Percentiles rank a stretch among this genome's conserved stretches.
phyloP scores from a whole-genome alignment of 2,113 vertebrate genomes.

The Catagonus wagneri region DNA sequence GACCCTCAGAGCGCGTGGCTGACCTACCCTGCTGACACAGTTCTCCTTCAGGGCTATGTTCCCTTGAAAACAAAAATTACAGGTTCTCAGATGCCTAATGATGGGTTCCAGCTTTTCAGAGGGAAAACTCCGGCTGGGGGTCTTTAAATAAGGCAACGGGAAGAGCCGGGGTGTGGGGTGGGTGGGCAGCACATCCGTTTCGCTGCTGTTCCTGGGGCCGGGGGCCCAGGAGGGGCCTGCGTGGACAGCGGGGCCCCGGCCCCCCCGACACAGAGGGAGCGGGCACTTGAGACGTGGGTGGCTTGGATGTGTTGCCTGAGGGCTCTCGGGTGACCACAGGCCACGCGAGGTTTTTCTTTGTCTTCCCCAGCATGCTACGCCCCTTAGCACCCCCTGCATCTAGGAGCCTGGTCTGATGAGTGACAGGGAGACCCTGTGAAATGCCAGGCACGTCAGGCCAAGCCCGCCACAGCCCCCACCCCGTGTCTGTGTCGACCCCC shows the following conservation, averaged over 20 bases:
- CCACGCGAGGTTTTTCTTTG: neutral
- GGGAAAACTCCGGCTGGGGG: slow-evolving; percentile 74
- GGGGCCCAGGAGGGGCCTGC: neutral
- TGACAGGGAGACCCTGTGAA: fast-evolving
- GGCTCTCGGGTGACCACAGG: neutral
- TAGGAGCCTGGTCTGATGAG: neutral
- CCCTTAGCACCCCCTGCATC: neutral
- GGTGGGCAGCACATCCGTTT: neutral
- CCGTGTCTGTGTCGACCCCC: fast-evolving
- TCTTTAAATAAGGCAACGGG: slow-evolving; percentile 58
- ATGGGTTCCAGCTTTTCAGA: slow-evolving; percentile 71
- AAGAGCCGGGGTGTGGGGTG: neutral
- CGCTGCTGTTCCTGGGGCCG: too few species aligned
- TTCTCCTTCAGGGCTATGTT: slow-evolving; percentile 11
- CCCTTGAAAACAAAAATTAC: slow-evolving; percentile 72
- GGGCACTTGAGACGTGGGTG: fast-evolving
- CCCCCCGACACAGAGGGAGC: neutral
- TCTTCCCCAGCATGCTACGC: neutral
- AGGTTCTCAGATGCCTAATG: slow-evolving; percentile 81
- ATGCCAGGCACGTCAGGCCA: fast-evolving
- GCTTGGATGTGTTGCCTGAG: neutral
- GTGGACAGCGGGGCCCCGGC: neutral
- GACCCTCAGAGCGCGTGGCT: neutral
- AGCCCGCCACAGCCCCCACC: fast-evolving
- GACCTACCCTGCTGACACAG: neutral